Evolutionary conservation across 2,888 invertebrate genomes (phyloP).

Genomic region (Seira ritae): DNA sequence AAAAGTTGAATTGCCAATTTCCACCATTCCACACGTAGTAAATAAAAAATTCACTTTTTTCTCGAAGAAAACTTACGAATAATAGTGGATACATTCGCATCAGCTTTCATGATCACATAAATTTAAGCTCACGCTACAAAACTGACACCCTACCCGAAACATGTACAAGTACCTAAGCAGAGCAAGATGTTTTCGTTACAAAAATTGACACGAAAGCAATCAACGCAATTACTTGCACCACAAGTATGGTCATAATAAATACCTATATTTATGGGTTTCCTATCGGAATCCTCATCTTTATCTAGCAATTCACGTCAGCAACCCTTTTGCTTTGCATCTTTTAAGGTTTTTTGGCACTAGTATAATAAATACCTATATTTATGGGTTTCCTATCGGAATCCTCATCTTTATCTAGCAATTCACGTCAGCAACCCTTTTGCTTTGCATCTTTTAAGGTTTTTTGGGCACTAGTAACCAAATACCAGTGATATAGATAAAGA

Average conservation of each 20-base stretch:
- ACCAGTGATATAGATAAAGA: too few species aligned
- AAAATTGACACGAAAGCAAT: neutral
- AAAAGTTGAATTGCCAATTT: neutral
- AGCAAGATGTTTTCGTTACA: conserved; percentile 6
- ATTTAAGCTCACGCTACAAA: neutral
- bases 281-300: neutral
- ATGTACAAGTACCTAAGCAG: neutral
- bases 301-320: neutral
- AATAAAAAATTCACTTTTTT: neutral
- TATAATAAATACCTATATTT: conserved; percentile 5
- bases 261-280: conserved; percentile 10
- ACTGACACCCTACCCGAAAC: neutral
- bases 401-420: neutral
- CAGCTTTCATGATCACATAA: neutral
- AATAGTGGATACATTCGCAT: neutral
- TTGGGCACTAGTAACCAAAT: too few species aligned
- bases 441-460: too few species aligned
- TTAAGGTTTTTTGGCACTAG: too few species aligned
- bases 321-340: too few species aligned
- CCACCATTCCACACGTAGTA: neutral
- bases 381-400: conserved; percentile 5
- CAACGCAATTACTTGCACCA: neutral
- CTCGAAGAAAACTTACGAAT: neutral
- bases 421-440: neutral
- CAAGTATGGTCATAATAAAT: neutral